phyloP scores from a whole-genome alignment of 2,113 vertebrate genomes.

The Chaenogobius annularis region DNA sequence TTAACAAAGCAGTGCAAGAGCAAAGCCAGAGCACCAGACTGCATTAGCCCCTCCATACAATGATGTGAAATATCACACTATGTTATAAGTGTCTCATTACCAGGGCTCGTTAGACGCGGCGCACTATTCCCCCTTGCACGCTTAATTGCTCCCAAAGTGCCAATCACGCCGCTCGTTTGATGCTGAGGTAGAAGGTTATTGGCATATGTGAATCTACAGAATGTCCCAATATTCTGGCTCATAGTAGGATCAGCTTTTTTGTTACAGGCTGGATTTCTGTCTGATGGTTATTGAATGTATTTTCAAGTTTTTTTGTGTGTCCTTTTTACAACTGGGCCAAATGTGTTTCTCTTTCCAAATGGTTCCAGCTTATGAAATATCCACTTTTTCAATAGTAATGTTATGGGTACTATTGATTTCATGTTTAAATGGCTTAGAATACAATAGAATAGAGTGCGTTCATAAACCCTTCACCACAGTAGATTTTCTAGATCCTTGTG shows the following conservation, averaged over 20 bases:
- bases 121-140: slow-evolving; percentile 17
- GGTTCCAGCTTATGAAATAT: background rate
- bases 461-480: background rate
- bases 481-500: no score
- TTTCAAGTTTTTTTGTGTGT: background rate
- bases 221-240: slow-evolving; percentile 1
- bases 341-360: background rate
- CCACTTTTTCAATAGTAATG: background rate
- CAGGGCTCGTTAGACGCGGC: slow-evolving; percentile 28
- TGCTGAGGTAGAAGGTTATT: slow-evolving; percentile 35
- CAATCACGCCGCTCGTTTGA: slow-evolving; percentile 14
- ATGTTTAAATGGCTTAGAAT: background rate
- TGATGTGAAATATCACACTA: slow-evolving; percentile 45
- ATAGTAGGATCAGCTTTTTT: background rate
- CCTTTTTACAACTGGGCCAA: background rate
- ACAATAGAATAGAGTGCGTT: background rate
- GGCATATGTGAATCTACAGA: slow-evolving; percentile 35
- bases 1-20: no score
- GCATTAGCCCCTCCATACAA: slow-evolving; percentile 29
- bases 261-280: background rate
- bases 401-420: background rate
- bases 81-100: slow-evolving; percentile 48
- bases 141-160: slow-evolving; percentile 63
- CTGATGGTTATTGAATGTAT: background rate
- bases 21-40: slow-evolving; percentile 15